Percentiles rank a stretch among this genome's conserved stretches.
These are phyloP conservation scores for Anhinga anhinga DNA, from an alignment of 2,113 vertebrate species.

Conservation along the genomic window DNA sequence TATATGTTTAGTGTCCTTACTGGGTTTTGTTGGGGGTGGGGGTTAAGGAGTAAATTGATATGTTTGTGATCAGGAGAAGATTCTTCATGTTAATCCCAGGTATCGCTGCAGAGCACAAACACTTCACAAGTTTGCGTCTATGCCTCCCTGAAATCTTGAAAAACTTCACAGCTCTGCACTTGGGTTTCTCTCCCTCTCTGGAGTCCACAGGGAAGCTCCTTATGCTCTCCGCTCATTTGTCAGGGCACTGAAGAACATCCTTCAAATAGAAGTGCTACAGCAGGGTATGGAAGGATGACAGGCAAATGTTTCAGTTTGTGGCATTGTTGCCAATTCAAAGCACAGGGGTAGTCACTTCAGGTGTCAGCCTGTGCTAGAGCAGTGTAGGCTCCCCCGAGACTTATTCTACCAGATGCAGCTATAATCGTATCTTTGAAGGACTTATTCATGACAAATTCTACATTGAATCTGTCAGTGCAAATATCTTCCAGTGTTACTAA, in stretches of 20 bases:
- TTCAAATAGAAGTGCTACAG: not conserved
- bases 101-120: not conserved
- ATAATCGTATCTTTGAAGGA: not conserved
- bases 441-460: not conserved
- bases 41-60: not conserved
- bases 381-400: not conserved
- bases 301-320: not conserved
- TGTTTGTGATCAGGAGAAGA: not conserved
- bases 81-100: not conserved
- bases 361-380: not conserved
- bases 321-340: not conserved
- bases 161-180: not conserved
- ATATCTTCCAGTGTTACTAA: not conserved
- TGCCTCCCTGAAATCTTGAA: not conserved
- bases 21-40: not conserved
- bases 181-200: not conserved
- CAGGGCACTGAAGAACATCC: not conserved
- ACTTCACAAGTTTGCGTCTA: not conserved
- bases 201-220: not conserved
- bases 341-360: not conserved
- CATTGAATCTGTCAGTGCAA: not conserved
- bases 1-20: not conserved
- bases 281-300: not conserved
- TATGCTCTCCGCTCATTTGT: not conserved
- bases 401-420: not conserved